A percentile compares a stretch with the other conserved stretches of the same genome.
Conservation (phyloP, 2,113 vertebrate species). For the Panurus biarmicus region DNA sequence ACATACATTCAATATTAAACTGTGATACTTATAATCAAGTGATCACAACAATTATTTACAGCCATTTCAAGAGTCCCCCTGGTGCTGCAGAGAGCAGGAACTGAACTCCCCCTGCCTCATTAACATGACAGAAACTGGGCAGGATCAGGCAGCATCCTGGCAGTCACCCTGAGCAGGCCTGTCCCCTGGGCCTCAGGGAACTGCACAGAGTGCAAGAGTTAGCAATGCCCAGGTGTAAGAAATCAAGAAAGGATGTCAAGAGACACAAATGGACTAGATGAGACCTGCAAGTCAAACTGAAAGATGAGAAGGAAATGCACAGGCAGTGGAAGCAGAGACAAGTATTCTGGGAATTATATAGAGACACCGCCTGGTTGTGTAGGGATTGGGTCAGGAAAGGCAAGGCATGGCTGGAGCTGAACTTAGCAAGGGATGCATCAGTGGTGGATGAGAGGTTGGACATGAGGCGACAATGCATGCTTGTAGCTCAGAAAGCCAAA, state of each 20-base stretch:
- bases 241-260: background rate
- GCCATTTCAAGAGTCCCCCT: background rate
- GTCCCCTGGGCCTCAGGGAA: background rate
- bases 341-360: background rate
- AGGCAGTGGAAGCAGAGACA: background rate
- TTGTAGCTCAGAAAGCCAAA: background rate
- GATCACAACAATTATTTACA: background rate
- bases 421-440: background rate
- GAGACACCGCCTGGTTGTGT: background rate
- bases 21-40: background rate
- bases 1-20: background rate
- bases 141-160: background rate
- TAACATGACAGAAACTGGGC: background rate
- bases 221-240: background rate
- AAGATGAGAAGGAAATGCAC: background rate
- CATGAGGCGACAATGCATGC: background rate
- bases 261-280: accelerated
- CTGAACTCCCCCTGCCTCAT: accelerated
- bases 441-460: background rate
- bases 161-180: background rate
- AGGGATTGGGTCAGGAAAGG: background rate
- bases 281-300: background rate
- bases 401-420: background rate
- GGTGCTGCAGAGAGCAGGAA: background rate
- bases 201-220: background rate